These are phyloP conservation scores for Linnaemya vulpina DNA, from an alignment of 2,888 invertebrate genomes.

Conservation along the genomic window DNA sequence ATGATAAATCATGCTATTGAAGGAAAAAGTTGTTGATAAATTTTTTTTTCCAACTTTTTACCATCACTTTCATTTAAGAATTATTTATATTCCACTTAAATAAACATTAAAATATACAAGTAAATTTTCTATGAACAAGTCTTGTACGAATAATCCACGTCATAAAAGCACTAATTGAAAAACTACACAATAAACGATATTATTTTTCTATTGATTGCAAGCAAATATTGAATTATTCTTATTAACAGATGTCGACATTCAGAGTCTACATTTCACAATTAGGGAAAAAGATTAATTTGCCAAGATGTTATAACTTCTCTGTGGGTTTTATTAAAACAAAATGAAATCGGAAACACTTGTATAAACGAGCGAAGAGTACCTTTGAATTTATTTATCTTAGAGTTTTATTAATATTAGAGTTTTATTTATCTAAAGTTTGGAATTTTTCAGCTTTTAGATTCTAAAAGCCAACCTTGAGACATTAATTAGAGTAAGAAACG, in stretches of 20 bases:
- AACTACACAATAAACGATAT: not conserved
- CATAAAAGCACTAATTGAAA: too few species aligned
- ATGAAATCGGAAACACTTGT: not conserved
- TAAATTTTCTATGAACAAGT: not conserved
- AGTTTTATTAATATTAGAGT: not conserved
- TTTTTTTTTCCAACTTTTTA: too few species aligned
- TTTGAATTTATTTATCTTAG: too few species aligned
- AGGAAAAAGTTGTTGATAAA: too few species aligned
- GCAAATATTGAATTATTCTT: constrained; percentile 17
- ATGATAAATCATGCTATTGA: too few species aligned
- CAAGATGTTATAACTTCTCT: not conserved
- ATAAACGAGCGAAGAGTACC: not conserved
- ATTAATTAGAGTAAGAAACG: too few species aligned
- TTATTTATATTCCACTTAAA: not conserved
- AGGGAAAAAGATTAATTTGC: not conserved
- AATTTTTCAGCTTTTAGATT: not conserved
- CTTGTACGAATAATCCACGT: too few species aligned
- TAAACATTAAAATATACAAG: not conserved
- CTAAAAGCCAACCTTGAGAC: not conserved
- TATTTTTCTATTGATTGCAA: not conserved
- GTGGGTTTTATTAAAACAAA: not conserved
- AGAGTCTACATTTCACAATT: not conserved
- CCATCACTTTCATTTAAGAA: too few species aligned
- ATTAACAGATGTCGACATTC: constrained; percentile 24
- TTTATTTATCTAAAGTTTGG: not conserved